These are phyloP conservation scores for Macroteleia sp. DNA, from an alignment of 2,888 invertebrate species.

Conservation along the genomic window DNA sequence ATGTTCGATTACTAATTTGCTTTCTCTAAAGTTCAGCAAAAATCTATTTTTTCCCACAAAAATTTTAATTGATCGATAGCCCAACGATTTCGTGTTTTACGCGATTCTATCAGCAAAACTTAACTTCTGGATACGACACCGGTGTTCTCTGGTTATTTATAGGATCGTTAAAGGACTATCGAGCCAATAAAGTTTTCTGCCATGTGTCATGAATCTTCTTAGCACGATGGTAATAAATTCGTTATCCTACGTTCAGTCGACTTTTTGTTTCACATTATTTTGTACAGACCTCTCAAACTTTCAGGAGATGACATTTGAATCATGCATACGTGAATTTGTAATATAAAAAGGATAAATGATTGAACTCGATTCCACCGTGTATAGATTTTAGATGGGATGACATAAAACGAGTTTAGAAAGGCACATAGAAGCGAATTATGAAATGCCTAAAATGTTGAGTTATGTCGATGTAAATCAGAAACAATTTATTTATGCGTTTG, in stretches of 20 bases:
- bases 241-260: constrained; percentile 55
- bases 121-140: constrained; percentile 61
- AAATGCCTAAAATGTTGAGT: constrained; percentile 16
- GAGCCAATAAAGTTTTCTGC: constrained; percentile 63
- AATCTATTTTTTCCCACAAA: constrained; percentile 14
- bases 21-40: neutral
- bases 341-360: constrained; percentile 53
- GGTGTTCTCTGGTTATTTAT: constrained; percentile 58
- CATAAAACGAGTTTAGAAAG: constrained; percentile 33
- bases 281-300: constrained; percentile 45
- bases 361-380: constrained; percentile 41
- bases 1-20: too few relatives aligned
- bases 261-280: constrained; percentile 51
- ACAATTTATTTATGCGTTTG: constrained; percentile 18
- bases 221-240: constrained; percentile 57
- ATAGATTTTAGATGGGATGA: constrained; percentile 28
- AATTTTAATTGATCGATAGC: constrained; percentile 40
- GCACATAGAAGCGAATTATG: constrained; percentile 26
- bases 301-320: constrained; percentile 49
- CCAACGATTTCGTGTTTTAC: constrained; percentile 54
- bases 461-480: constrained; percentile 20
- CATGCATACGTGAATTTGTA: constrained; percentile 47
- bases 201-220: constrained; percentile 60
- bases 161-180: constrained; percentile 65
- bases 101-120: constrained; percentile 43